Percentiles rank a stretch among this genome's conserved stretches.
These are phyloP conservation scores for Diadema setosum DNA, from an alignment of 35 echinoderm and acorn worm genomes.

Conservation along the genomic window DNA sequence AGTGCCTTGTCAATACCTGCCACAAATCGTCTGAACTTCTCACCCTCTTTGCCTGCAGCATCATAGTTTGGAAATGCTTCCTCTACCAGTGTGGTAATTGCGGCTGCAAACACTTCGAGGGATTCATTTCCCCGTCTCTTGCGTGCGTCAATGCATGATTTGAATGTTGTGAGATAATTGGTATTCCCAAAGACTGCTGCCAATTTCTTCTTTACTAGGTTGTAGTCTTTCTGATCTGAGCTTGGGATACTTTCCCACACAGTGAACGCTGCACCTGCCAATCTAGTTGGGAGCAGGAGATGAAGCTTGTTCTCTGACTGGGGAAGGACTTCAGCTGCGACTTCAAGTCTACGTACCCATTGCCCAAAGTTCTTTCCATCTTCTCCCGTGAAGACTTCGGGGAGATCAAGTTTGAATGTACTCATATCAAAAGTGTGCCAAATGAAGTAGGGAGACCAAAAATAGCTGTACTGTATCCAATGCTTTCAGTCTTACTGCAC, in stretches of 20 bases:
- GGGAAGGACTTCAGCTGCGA: not conserved
- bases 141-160: not conserved
- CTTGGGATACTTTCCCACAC: not conserved
- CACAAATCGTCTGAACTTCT: slow-evolving; percentile 26
- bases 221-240: not conserved
- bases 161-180: not conserved
- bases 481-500: too few species aligned
- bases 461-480: too few species aligned
- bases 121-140: not conserved
- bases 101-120: slow-evolving; percentile 12
- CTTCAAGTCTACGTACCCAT: not conserved
- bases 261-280: not conserved
- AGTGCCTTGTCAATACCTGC: slow-evolving; percentile 5
- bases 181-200: not conserved
- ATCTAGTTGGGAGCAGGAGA: not conserved
- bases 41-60: not conserved
- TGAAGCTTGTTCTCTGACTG: not conserved
- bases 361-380: not conserved
- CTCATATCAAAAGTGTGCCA: too few species aligned
- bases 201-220: too few species aligned
- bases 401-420: not conserved
- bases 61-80: slow-evolving; percentile 25
- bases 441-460: too few species aligned
- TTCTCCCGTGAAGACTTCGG: not conserved
- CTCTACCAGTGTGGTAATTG: not conserved